A percentile compares a stretch with the other conserved stretches of the same genome.
Evolutionary conservation across 2,888 invertebrate genomes (phyloP).

Genomic region (Macrosoma leucophasiata): DNA sequence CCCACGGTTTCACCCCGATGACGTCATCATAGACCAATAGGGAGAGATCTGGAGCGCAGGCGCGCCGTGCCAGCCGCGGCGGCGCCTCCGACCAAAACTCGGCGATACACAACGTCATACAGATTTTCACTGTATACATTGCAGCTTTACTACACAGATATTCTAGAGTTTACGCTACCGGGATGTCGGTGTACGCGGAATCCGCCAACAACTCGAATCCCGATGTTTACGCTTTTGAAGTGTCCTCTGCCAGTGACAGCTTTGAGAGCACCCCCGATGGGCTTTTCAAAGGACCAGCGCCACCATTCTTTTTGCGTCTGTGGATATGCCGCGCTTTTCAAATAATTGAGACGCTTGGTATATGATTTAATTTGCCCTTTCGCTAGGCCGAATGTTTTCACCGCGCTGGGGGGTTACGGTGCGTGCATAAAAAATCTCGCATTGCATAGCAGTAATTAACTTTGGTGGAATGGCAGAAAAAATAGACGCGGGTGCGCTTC

Average conservation of each 20-base stretch:
- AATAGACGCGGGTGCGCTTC: no score
- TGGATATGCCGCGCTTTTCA: constrained; percentile 56
- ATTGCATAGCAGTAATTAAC: no score
- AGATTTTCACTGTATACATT: constrained; percentile 41
- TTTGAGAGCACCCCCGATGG: constrained; percentile 65
- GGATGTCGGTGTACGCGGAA: constrained; percentile 39
- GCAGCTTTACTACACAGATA: constrained; percentile 41
- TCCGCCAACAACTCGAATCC: constrained; percentile 34
- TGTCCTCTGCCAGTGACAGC: constrained; percentile 68
- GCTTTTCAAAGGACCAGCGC: constrained; percentile 69
- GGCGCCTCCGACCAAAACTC: constrained; percentile 53
- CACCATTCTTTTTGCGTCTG: constrained; percentile 64
- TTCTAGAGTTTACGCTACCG: constrained; percentile 23
- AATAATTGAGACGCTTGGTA: constrained; percentile 67
- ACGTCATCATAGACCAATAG: constrained; percentile 73
- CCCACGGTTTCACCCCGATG: constrained; percentile 70
- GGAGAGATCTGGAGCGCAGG: constrained; percentile 60
- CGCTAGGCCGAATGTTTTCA: constrained; percentile 45
- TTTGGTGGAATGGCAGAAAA: no score
- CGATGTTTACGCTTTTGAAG: constrained; percentile 48
- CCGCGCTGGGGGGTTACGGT: constrained; percentile 31
- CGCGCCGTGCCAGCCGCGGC: constrained; percentile 59
- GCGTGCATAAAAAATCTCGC: constrained; percentile 1
- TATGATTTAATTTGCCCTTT: constrained; percentile 73
- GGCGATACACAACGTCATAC: constrained; percentile 33